Conservation (phyloP, 37 sponge, comb jelly and placozoan species). For the Chondrosia reniformis region DNA sequence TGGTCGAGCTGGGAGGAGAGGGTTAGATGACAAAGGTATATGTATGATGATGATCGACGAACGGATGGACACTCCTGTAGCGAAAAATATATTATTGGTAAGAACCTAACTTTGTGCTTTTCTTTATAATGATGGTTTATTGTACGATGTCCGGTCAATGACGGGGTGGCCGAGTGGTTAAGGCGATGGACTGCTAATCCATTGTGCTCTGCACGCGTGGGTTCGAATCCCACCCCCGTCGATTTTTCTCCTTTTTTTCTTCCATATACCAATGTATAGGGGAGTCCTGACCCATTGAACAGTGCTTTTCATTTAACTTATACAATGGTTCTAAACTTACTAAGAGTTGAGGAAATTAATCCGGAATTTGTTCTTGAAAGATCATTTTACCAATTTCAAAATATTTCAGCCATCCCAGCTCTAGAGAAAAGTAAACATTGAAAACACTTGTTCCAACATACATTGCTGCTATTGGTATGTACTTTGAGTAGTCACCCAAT, state of each 20-base stretch:
- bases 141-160: neutral
- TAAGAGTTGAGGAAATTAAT: constrained; percentile 97
- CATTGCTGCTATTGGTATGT: too few relatives aligned
- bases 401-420: constrained; percentile 85
- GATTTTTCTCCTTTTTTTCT: constrained; percentile 28
- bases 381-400: constrained; percentile 96
- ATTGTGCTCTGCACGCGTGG: constrained; percentile 54
- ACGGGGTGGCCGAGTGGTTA: constrained; percentile 58
- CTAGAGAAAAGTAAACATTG: constrained; percentile 66
- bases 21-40: constrained; percentile 96
- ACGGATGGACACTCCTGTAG: constrained; percentile 89
- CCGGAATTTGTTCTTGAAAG: constrained; percentile 98
- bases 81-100: constrained; percentile 69
- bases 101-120: too few relatives aligned
- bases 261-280: constrained; percentile 41
- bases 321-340: constrained; percentile 97
- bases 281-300: constrained; percentile 91
- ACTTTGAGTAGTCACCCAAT: neutral
- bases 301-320: constrained; percentile 96
- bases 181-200: constrained; percentile 61
- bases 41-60: constrained; percentile 96
- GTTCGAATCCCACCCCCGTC: constrained; percentile 70
- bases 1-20: constrained; percentile 95
- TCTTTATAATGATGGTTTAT: neutral
- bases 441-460: too few relatives aligned